phyloP scores from a whole-genome alignment of 2,113 vertebrate species.

The Neogale vison region DNA sequence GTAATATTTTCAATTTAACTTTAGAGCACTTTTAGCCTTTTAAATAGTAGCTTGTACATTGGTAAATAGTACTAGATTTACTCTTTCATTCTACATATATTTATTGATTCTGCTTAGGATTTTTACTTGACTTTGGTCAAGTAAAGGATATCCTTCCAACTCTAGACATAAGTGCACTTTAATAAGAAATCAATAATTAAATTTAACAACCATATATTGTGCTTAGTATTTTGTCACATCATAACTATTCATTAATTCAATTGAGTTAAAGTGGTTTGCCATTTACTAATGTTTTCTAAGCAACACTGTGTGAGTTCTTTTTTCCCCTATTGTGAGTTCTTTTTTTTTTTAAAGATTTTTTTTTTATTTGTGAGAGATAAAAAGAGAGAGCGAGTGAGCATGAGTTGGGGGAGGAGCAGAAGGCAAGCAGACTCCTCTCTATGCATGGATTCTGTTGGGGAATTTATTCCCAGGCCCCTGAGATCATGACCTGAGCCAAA shows the following conservation, averaged over 20 bases:
- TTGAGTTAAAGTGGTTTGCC: conserved; percentile 12
- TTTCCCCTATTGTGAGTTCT: background rate
- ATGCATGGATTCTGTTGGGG: background rate
- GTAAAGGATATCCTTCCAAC: background rate
- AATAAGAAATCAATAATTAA: conserved; percentile 35
- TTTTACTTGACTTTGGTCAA: conserved; percentile 18
- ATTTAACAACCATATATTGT: background rate
- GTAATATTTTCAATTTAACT: conserved; percentile 28
- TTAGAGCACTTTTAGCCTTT: conserved; percentile 6
- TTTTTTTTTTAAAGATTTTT: background rate
- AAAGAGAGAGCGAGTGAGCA: background rate
- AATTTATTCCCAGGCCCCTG: background rate
- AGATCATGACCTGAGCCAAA: background rate
- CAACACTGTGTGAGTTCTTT: background rate
- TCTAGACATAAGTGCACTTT: background rate
- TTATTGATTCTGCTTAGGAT: background rate
- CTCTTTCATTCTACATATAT: background rate
- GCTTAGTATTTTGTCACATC: background rate
- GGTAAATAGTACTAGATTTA: background rate
- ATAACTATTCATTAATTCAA: background rate
- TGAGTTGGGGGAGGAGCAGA: background rate
- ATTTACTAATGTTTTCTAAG: background rate
- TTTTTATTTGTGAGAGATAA: background rate
- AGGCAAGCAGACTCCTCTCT: background rate
- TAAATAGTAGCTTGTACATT: conserved; percentile 16